Conservation (phyloP, 1,140 invertebrate genomes). For the Aradophagus sp. region DNA sequence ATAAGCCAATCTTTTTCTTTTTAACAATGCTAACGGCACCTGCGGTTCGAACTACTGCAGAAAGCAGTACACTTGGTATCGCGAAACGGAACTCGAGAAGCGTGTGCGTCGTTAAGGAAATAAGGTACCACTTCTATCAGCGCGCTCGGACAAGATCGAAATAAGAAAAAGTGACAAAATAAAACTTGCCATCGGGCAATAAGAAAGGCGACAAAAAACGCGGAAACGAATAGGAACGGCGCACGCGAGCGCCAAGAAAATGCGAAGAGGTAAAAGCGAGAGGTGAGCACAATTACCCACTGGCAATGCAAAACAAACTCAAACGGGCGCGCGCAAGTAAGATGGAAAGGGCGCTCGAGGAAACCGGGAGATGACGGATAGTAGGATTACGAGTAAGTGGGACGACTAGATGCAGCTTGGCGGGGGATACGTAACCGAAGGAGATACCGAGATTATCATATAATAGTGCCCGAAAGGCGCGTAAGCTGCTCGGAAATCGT, state of each 20-base stretch:
- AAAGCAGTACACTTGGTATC: constrained; percentile 18
- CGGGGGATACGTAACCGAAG: constrained; percentile 52
- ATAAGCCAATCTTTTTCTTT: constrained; percentile 12
- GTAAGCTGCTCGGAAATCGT: constrained; percentile 68
- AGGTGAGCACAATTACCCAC: constrained; percentile 70
- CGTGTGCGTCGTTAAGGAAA: constrained; percentile 41
- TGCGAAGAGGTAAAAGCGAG: constrained; percentile 64
- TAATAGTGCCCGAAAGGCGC: constrained; percentile 71
- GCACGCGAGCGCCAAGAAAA: constrained; percentile 59
- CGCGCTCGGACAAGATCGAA: constrained; percentile 29
- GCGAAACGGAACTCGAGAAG: constrained; percentile 24
- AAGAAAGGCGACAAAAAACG: constrained; percentile 56
- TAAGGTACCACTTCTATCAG: constrained; percentile 42
- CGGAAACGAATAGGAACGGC: constrained; percentile 64
- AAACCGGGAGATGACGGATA: constrained; percentile 35
- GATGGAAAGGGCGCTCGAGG: constrained; percentile 32
- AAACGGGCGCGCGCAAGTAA: constrained; percentile 51
- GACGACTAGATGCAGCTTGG: constrained; percentile 30
- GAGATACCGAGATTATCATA: constrained; percentile 71
- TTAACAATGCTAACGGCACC: constrained; percentile 37
- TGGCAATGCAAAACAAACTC: constrained; percentile 69
- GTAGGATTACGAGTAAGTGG: constrained; percentile 39
- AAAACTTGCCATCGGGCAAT: constrained; percentile 33
- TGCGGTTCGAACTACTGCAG: constrained; percentile 11
- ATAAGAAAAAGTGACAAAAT: constrained; percentile 52